Base-by-base conservation (phyloP, 1,140 invertebrate genomes). In the Lepidurus apus region DNA sequence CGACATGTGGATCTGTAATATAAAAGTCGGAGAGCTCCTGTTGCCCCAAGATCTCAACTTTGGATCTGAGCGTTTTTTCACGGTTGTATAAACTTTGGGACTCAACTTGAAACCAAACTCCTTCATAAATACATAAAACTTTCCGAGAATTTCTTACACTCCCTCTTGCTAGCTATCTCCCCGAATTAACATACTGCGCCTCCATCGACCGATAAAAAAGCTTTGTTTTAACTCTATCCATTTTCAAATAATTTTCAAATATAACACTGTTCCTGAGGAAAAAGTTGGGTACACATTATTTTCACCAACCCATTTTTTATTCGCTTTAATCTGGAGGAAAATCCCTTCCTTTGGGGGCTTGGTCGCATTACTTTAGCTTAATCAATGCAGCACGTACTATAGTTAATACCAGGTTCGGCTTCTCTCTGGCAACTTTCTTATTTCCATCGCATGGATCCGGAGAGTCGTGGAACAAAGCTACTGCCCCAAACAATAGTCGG, bases 371-470 rank as follows among this genome's bases (percentile, higher is more conserved):
- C 53, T 7, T 65, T 21, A 17, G 53, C 34, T 65, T 65, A 65
- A 21, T 65, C 53, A 65, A 65, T 65, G 53, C 53, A 65, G 53
- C 53, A 65, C 53, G 53, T 65, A 65, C 53, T 65, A 65, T 21
- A 65, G 34, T 34, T 34, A 34, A 34, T 34, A 65, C 17, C 53
- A 65, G 53, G 17, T 65, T 17, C 10, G 53, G 53, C 53, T 4
- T 34, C 53, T 6, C 53, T 65, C 7, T 65, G 21, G n/a, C 21
- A 21, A 65, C 13, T n/a, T 17, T 7, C 53, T 65, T 65, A n/a
- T 65, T 65, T 65, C 5, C 53, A 13, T 7, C 21, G 21, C 13
- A 65, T 65, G 7, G 17, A 65, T 65, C 7, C 17, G 4, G 34
- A 34, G 34, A 34, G 26, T 34, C 21, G 13, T 17, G 21, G 53